Conservation (phyloP, 1,140 invertebrate genomes). For the Brachionus sp. region DNA sequence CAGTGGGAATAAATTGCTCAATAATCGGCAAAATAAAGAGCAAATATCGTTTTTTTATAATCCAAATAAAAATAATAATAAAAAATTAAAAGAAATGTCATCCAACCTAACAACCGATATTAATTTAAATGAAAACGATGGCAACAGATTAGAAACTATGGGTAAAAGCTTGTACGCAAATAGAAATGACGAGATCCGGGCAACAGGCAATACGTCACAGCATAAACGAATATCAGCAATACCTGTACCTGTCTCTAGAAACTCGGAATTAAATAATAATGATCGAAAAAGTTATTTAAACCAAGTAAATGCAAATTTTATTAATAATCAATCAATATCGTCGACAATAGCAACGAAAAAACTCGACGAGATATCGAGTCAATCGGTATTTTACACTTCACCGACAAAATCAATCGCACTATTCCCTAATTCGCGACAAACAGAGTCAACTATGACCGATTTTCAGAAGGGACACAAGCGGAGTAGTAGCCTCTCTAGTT, state of each 20-base stretch:
- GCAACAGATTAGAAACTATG: slow-evolving; percentile 27
- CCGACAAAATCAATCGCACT: neutral
- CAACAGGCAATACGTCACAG: neutral
- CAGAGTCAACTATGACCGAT: neutral
- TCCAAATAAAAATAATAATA: slow-evolving; percentile 3
- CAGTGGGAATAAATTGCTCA: neutral
- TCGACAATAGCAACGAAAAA: neutral
- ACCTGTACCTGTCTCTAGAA: slow-evolving; percentile 14
- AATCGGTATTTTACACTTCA: neutral
- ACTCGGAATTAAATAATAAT: neutral
- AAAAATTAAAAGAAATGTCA: slow-evolving; percentile 21
- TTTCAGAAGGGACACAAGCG: neutral
- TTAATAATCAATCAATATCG: slow-evolving; percentile 23
- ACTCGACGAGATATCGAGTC: slow-evolving; percentile 4
- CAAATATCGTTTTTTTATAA: neutral
- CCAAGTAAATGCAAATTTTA: neutral
- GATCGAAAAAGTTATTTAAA: neutral
- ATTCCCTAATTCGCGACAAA: neutral
- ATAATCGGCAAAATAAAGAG: neutral
- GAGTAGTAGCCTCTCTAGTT: neutral
- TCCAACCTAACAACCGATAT: slow-evolving; percentile 4
- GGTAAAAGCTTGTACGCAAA: neutral
- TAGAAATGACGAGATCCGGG: neutral
- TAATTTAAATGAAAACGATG: neutral
- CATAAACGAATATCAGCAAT: slow-evolving; percentile 1